Percentiles rank a stretch among this genome's conserved stretches.
Evolutionary conservation across 2,888 invertebrate genomes (phyloP).

Genomic region (Helleia helle): DNA sequence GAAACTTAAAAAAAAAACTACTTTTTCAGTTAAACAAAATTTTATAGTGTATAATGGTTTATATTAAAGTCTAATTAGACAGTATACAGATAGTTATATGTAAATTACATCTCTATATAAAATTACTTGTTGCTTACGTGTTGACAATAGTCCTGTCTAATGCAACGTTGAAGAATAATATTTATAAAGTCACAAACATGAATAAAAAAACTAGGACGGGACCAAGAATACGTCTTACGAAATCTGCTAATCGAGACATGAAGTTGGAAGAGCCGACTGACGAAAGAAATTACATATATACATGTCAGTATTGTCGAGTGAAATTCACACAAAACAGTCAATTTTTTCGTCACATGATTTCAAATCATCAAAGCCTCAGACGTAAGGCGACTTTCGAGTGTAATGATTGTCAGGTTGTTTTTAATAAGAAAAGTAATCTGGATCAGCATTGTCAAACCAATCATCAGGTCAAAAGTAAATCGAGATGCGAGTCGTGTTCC

Average conservation of each 20-base stretch:
- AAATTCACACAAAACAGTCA: slow-evolving; percentile 63
- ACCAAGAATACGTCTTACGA: slow-evolving; percentile 53
- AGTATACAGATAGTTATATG: neutral
- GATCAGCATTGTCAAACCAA: slow-evolving; percentile 54
- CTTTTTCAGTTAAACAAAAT: neutral
- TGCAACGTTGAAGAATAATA: slow-evolving; percentile 10
- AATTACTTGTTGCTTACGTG: slow-evolving; percentile 22
- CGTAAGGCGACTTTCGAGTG: slow-evolving; percentile 51
- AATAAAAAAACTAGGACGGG: slow-evolving; percentile 55
- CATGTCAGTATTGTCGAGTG: slow-evolving; percentile 54
- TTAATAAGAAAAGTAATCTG: slow-evolving; percentile 45
- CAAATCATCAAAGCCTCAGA: slow-evolving; percentile 55
- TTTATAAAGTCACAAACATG: slow-evolving; percentile 37
- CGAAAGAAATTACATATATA: slow-evolving; percentile 46
- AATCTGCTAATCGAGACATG: slow-evolving; percentile 33
- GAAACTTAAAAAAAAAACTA: slow-evolving; percentile 9
- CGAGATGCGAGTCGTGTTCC: slow-evolving; percentile 53
- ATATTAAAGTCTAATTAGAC: neutral
- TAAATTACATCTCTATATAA: neutral
- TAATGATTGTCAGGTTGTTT: slow-evolving; percentile 56
- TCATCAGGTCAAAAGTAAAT: slow-evolving; percentile 51
- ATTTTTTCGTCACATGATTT: slow-evolving; percentile 61
- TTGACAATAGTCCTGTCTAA: slow-evolving; percentile 10
- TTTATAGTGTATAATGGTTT: neutral
- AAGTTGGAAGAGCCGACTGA: slow-evolving; percentile 40